Percentiles rank a stretch among this genome's conserved stretches.
These are phyloP conservation scores for Grammomys surdaster DNA, from an alignment of 2,113 vertebrate genomes.

Conservation along the genomic window DNA sequence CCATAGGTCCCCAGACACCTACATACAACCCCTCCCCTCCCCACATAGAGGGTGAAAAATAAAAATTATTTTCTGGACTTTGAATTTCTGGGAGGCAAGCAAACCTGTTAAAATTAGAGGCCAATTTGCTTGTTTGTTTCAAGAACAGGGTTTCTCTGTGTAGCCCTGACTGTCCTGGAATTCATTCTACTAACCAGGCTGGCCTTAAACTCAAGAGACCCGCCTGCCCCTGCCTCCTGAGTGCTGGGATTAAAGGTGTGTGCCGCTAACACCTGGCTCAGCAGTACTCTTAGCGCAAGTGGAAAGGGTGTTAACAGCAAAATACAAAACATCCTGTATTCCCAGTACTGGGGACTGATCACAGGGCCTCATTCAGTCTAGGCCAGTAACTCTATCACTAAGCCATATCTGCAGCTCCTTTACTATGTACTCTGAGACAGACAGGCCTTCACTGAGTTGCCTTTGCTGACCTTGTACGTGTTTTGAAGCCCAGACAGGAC, in stretches of 20 bases:
- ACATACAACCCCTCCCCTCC: neutral
- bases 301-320: neutral
- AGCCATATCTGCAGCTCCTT: neutral
- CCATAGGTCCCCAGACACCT: neutral
- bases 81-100: conserved; percentile 32
- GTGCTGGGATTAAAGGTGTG: neutral
- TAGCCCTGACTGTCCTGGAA: neutral
- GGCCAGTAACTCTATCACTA: no score
- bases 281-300: neutral
- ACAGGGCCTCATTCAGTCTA: neutral
- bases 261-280: neutral
- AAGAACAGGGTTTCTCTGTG: neutral
- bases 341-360: neutral
- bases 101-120: conserved; percentile 25
- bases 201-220: neutral
- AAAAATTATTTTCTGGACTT: neutral
- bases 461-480: neutral
- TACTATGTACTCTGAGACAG: neutral
- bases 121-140: neutral
- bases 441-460: neutral
- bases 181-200: neutral
- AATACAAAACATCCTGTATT: neutral
- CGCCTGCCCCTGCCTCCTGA: neutral
- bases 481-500: neutral
- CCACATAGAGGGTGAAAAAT: neutral